These are phyloP conservation scores for Rhagonycha lutea DNA, from an alignment of 2,888 invertebrate species.

Conservation along the genomic window DNA sequence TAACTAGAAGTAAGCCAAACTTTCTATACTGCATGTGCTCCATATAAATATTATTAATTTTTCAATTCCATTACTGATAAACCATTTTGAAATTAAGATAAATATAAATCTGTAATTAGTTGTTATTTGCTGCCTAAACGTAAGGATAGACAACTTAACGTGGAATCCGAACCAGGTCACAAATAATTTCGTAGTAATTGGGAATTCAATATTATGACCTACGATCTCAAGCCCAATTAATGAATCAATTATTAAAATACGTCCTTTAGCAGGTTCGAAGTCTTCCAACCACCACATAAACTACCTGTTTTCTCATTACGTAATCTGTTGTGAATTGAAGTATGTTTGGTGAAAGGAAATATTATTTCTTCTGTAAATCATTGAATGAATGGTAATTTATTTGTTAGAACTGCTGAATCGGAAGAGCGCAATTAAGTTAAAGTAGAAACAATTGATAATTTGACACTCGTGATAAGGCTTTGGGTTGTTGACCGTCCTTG, in stretches of 20 bases:
- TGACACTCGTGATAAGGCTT: background rate
- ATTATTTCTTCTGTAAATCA: background rate
- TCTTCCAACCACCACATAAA: too few relatives aligned
- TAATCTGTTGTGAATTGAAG: background rate
- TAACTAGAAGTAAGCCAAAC: background rate
- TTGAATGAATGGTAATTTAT: background rate
- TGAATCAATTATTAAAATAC: too few relatives aligned
- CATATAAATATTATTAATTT: background rate
- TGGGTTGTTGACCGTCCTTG: slow-evolving; percentile 4
- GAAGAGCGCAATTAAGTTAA: background rate
- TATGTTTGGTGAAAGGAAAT: background rate
- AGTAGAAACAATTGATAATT: slow-evolving; percentile 5
- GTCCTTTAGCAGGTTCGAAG: too few relatives aligned
- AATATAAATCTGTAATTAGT: too few relatives aligned
- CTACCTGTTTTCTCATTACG: background rate
- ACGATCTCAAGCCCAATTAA: too few relatives aligned
- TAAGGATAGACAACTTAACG: too few relatives aligned
- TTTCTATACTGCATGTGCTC: background rate
- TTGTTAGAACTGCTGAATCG: background rate
- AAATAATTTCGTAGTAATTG: too few relatives aligned
- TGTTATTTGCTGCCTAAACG: too few relatives aligned
- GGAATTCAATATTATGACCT: too few relatives aligned
- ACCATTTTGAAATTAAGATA: too few relatives aligned
- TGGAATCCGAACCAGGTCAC: too few relatives aligned
- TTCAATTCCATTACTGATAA: too few relatives aligned